These are phyloP conservation scores for Heterocephalus glaber DNA, from an alignment of 2,113 vertebrate species.

Conservation along the genomic window DNA sequence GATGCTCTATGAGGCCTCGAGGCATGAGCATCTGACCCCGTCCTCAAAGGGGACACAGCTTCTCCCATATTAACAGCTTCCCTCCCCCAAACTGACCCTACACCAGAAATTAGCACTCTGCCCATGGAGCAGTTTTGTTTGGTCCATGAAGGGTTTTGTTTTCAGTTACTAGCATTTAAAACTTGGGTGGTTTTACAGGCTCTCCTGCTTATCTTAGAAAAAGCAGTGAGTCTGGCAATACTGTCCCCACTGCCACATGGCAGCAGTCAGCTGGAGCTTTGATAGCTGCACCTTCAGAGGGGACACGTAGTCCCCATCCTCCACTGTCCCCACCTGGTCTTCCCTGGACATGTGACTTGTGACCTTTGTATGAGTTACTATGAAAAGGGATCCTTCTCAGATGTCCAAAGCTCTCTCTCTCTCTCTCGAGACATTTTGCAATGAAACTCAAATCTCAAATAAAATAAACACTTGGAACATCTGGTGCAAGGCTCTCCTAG, in stretches of 20 bases:
- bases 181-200: not conserved
- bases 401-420: not conserved
- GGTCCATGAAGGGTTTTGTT: not conserved
- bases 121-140: fast-evolving
- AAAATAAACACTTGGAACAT: slow-evolving; percentile 74
- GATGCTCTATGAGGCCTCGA: not conserved
- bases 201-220: not conserved
- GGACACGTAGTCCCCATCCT: not conserved
- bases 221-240: not conserved
- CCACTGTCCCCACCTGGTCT: not conserved
- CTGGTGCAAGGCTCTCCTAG: slow-evolving; percentile 9
- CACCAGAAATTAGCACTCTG: not conserved
- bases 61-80: fast-evolving
- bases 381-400: slow-evolving; percentile 38
- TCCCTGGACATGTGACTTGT: not conserved
- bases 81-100: not conserved
- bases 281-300: not conserved
- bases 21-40: not conserved
- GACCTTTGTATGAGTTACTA: not conserved
- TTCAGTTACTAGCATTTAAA: not conserved
- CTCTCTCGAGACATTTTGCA: not conserved
- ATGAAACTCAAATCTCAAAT: slow-evolving; percentile 29
- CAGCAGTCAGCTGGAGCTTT: not conserved
- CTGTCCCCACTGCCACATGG: not conserved
- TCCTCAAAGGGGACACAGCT: not conserved